phyloP scores from a whole-genome alignment of 1,140 invertebrate genomes.

The Elysia chlorotica region DNA sequence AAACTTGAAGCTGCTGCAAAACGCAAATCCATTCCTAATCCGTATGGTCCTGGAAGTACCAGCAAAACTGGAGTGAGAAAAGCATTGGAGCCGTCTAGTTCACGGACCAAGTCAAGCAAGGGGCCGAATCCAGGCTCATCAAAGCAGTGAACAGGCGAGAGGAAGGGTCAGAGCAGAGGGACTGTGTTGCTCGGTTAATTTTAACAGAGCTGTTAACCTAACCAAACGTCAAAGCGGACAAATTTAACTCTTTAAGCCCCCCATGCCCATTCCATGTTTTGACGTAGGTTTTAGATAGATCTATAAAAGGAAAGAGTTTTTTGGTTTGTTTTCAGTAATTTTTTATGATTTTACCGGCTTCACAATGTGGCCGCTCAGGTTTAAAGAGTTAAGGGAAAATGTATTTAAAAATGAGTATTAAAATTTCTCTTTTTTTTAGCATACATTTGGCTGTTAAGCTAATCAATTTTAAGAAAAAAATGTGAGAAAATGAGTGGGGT shows the following conservation, averaged over 20 bases:
- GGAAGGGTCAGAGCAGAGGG: too few species aligned
- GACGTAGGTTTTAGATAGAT: background rate
- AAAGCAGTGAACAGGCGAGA: background rate
- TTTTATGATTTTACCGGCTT: too few species aligned
- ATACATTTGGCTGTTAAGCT: too few species aligned
- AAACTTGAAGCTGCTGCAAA: constrained; percentile 12
- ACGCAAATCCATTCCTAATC: constrained; percentile 10
- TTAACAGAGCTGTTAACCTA: too few species aligned
- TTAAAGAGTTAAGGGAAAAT: too few species aligned
- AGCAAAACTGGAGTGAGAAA: constrained; percentile 10
- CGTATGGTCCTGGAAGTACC: background rate
- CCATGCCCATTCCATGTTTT: background rate
- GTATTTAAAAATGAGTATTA: too few species aligned
- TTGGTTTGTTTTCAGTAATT: background rate
- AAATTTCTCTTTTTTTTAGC: too few species aligned
- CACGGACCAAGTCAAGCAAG: constrained; percentile 1
- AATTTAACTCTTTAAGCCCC: background rate
- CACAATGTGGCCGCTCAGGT: too few species aligned
- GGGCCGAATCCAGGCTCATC: constrained; percentile 13
- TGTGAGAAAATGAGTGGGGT: too few species aligned
- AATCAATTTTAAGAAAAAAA: too few species aligned
- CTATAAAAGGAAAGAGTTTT: background rate
- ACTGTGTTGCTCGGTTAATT: too few species aligned
- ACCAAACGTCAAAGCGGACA: background rate
- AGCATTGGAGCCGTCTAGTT: background rate